Evolutionary conservation across 2,888 invertebrate genomes (phyloP).

Genomic region (Psylliodes chrysocephalus): DNA sequence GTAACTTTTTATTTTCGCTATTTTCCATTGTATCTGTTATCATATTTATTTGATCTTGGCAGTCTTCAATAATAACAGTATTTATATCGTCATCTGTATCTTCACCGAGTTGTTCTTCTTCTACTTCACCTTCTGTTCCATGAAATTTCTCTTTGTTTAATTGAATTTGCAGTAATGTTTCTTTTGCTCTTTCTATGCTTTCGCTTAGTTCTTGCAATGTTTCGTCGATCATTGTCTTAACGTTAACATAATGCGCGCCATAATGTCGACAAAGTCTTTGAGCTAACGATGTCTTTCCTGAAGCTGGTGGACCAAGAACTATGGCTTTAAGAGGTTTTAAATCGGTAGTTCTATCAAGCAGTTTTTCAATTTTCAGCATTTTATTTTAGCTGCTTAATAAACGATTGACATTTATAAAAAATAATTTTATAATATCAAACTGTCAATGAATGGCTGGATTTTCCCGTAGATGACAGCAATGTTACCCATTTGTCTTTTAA

Average conservation of each 20-base stretch:
- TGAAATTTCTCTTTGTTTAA: constrained; percentile 44
- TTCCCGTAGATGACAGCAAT: too few relatives aligned
- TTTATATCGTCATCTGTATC: constrained; percentile 55
- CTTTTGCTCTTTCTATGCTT: constrained; percentile 46
- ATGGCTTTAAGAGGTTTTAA: constrained; percentile 70
- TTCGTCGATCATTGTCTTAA: constrained; percentile 68
- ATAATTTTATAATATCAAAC: too few relatives aligned
- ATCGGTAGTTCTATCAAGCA: neutral
- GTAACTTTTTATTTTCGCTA: constrained; percentile 61
- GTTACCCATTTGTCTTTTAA: too few relatives aligned
- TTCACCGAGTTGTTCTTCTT: constrained; percentile 53
- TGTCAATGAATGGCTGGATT: too few relatives aligned
- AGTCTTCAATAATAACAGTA: constrained; percentile 57
- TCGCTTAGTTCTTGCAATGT: constrained; percentile 65
- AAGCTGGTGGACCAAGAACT: constrained; percentile 74
- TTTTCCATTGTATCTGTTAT: constrained; percentile 59
- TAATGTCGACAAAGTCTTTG: constrained; percentile 69
- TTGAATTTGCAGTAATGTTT: constrained; percentile 43
- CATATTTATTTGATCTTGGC: constrained; percentile 62
- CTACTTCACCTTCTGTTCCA: constrained; percentile 51
- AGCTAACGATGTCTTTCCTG: constrained; percentile 73
- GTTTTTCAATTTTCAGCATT: neutral
- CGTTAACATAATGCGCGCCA: constrained; percentile 69
- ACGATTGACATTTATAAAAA: too few relatives aligned
- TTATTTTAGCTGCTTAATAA: too few relatives aligned